Percentiles rank a stretch among this genome's conserved stretches.
Conservation (phyloP, 2,113 vertebrate genomes). For the Sinocyclocheilus grahami region DNA sequence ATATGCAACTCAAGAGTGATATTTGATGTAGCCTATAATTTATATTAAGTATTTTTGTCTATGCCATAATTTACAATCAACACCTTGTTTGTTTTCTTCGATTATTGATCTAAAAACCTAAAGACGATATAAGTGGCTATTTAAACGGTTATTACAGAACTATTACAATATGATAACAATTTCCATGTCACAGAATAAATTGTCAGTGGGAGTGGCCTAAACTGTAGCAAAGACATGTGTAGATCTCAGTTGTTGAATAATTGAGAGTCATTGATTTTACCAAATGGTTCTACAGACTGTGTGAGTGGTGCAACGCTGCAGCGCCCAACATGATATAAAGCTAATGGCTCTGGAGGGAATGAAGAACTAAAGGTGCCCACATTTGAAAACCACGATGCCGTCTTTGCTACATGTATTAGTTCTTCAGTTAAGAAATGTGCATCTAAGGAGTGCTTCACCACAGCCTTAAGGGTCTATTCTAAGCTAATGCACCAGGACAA, state of each 20-base stretch:
- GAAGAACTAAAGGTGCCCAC: conserved; percentile 33
- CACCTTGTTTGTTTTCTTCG: neutral
- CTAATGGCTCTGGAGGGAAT: conserved; percentile 48
- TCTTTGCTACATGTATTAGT: conserved; percentile 4
- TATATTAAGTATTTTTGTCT: neutral
- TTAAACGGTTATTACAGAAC: neutral
- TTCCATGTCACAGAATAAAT: conserved; percentile 19
- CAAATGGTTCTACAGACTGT: conserved; percentile 55
- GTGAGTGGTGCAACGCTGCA: neutral
- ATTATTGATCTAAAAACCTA: neutral
- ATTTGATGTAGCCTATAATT: too few relatives aligned
- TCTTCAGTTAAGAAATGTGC: neutral
- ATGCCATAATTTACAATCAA: neutral
- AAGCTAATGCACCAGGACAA: neutral
- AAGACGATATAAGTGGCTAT: neutral
- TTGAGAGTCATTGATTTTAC: conserved; percentile 66
- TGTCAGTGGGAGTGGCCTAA: conserved; percentile 22
- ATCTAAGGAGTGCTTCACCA: neutral
- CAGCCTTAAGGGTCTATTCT: neutral
- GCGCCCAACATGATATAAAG: conserved; percentile 18
- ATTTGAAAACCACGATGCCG: conserved; percentile 43
- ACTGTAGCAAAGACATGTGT: conserved; percentile 34
- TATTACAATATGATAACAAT: neutral
- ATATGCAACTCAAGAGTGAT: too few relatives aligned
- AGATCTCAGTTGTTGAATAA: conserved; percentile 62